These are phyloP conservation scores for Heptranchias perlo DNA, from an alignment of 2,113 vertebrate species.

Conservation along the genomic window DNA sequence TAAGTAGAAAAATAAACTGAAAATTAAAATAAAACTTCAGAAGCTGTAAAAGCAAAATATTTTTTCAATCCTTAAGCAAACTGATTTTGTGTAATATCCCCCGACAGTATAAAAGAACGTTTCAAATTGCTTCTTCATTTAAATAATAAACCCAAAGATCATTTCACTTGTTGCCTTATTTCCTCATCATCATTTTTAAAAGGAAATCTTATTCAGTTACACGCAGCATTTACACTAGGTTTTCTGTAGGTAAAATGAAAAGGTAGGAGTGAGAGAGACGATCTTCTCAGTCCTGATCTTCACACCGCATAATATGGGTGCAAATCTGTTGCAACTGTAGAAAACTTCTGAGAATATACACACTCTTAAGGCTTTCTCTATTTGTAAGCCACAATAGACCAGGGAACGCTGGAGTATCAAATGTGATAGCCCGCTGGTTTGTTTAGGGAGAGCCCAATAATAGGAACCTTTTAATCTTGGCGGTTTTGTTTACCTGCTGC, in stretches of 20 bases:
- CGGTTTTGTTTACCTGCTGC: conserved; percentile 17
- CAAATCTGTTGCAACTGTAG: not conserved
- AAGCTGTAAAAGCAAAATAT: conserved; percentile 34
- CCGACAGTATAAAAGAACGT: not conserved
- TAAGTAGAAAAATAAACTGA: no score
- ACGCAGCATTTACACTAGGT: not conserved
- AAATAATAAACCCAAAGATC: conserved; percentile 9
- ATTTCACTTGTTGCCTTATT: not conserved
- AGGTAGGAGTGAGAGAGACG: no score
- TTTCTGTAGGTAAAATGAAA: not conserved
- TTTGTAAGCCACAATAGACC: not conserved
- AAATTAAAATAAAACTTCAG: conserved; percentile 24
- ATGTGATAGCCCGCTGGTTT: not conserved
- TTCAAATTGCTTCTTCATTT: conserved; percentile 11
- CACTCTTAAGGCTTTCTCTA: not conserved
- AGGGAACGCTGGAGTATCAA: not conserved
- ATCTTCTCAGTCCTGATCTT: not conserved
- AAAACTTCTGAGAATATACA: not conserved
- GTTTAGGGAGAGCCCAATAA: not conserved
- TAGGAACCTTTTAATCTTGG: conserved; percentile 25
- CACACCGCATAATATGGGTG: not conserved
- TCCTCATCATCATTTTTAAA: not conserved
- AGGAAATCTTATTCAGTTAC: conserved; percentile 10
- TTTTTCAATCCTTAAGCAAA: conserved; percentile 26
- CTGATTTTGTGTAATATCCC: conserved; percentile 28